Conservation (phyloP, 2,113 vertebrate genomes). For the Dryoscopus gambensis region DNA sequence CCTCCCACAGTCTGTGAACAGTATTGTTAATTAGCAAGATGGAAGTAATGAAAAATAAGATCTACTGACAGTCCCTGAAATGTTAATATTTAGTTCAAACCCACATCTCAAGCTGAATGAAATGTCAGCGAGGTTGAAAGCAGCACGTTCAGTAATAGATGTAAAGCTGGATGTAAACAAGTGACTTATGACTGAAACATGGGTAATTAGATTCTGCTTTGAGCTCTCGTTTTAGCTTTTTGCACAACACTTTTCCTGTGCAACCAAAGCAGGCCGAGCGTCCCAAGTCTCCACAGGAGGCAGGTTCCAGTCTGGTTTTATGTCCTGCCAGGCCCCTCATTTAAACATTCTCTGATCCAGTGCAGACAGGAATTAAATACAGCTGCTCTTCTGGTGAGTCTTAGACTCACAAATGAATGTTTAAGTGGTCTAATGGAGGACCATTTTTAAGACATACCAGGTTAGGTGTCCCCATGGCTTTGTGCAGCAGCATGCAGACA, state of each 20-base stretch:
- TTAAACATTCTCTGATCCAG: neutral
- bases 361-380: neutral
- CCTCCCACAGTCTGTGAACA: neutral
- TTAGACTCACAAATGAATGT: neutral
- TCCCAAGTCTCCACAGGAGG: neutral
- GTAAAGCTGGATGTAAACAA: neutral
- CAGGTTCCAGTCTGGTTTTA: neutral
- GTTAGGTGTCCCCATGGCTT: neutral
- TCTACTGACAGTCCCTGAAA: neutral
- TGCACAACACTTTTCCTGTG: neutral
- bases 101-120: neutral
- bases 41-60: neutral
- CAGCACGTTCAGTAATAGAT: neutral
- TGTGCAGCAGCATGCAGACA: neutral
- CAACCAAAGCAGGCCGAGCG: neutral
- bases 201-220: neutral
- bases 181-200: neutral
- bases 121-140: neutral
- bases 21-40: neutral
- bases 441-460: neutral
- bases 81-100: neutral
- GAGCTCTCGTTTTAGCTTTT: neutral
- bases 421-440: neutral
- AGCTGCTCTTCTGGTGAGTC: neutral
- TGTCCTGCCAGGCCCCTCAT: neutral